Base-by-base conservation (phyloP, 2,888 invertebrate genomes). In the Pseudeuparius sepicola region DNA sequence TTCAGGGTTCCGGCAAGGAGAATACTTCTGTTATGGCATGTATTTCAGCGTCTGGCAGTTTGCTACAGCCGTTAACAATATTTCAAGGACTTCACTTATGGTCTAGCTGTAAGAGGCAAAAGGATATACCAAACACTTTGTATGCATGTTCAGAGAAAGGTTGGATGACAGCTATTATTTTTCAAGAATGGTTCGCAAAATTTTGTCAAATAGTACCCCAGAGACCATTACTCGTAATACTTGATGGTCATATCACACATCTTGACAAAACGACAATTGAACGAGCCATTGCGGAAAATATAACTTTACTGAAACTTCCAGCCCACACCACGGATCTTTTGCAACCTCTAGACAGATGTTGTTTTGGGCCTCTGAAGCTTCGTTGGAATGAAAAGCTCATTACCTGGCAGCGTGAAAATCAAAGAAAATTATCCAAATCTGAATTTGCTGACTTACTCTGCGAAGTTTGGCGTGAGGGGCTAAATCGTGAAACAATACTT, bases 131-230 rank as follows among this genome's bases (percentile, higher is more conserved):
- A 24, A 29, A 12, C 23, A 45, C 38, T 3, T 39, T 28, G 10
- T 43, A 45, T 31, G 45, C 41, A 10, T 14, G 10, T n/a, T 44
- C 44, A 15, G 40, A 40, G 13, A 28, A 13, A 17, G 43, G 41
- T 10, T 46, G 42, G 40, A 45, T 44, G 42, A 44, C 42, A 34
- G 39, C 41, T 23, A 25, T 18, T 14, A 31, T 47, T 16, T 47
- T 47, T 24, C 33, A 41, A 20, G 23, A 24, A 14, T 46, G 44
- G 41, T 46, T 44, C 26, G 3, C 2, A 12, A 39, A 41, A 18
- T 41, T 43, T 33, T 41, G 41, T 33, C 12, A 4, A 7, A 7
- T 36, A 24, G 35, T 43, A 11, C 2, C 27, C 2, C 7, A 44
- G 36, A 38, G 44, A 16, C 46, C 44, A 4, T 41, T 44, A 15